Conservation (phyloP, 2,113 vertebrate genomes). For the Charadrius vociferus region DNA sequence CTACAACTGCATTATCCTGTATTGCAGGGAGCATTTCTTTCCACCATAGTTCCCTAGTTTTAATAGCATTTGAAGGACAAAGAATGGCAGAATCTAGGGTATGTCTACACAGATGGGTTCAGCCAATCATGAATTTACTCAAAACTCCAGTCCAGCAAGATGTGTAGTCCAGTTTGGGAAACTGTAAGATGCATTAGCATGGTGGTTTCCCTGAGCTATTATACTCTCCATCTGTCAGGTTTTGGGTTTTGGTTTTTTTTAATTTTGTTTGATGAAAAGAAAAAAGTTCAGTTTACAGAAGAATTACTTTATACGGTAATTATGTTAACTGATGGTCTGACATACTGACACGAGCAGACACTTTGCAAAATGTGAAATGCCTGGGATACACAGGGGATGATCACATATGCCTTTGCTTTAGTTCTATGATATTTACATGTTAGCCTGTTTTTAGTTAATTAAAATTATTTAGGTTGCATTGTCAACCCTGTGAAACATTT, state of each 20-base stretch:
- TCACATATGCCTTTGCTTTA: neutral
- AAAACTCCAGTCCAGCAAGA: neutral
- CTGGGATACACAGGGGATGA: neutral
- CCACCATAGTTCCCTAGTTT: neutral
- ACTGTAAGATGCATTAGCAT: neutral
- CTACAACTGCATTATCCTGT: neutral
- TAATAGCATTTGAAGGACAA: neutral
- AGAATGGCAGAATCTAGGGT: neutral
- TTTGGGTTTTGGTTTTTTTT: neutral
- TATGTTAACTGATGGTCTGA: neutral
- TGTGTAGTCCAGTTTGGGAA: neutral
- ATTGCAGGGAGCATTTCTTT: neutral
- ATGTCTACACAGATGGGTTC: neutral
- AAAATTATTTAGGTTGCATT: neutral
- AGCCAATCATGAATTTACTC: neutral
- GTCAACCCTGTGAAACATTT: neutral
- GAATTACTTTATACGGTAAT: neutral
- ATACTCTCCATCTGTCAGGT: neutral
- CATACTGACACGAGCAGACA: neutral
- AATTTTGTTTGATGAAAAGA: neutral
- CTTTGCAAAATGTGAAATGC: neutral
- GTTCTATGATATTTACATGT: neutral
- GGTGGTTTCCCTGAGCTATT: neutral
- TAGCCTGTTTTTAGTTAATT: neutral
- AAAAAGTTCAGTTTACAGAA: neutral